phyloP scores from a whole-genome alignment of 2,113 vertebrate species.

The Chloroceryle aenea region DNA sequence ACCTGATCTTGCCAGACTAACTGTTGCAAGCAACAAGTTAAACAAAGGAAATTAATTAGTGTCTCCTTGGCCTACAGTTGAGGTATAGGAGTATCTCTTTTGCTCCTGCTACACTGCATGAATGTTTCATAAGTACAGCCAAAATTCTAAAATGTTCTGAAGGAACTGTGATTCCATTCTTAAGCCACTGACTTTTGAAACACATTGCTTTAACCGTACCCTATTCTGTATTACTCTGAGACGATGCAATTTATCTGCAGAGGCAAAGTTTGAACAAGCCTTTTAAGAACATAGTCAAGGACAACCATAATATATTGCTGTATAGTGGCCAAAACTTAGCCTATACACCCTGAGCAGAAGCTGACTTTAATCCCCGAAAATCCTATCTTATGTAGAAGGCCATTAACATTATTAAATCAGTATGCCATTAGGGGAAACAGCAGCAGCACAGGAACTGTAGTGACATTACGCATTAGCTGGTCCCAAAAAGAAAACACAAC shows the following conservation, averaged over 20 bases:
- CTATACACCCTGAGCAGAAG: neutral
- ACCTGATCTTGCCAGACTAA: neutral
- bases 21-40: neutral
- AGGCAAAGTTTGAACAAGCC: neutral
- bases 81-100: neutral
- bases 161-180: neutral
- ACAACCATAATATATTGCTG: neutral
- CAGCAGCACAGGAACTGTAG: neutral
- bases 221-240: neutral
- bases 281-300: neutral
- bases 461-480: neutral
- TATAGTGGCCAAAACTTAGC: neutral
- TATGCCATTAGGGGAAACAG: slow-evolving; percentile 10
- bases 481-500: neutral
- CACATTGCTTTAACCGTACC: neutral
- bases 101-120: neutral
- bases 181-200: neutral
- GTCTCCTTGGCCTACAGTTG: neutral
- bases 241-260: neutral
- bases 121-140: neutral
- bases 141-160: neutral
- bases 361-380: neutral
- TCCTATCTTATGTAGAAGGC: slow-evolving; percentile 1
- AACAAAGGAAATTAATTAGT: neutral
- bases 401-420: slow-evolving; percentile 44